A percentile compares a stretch with the other conserved stretches of the same genome.
phyloP scores from a whole-genome alignment of 2,113 vertebrate genomes.

The Hydropotes inermis region DNA sequence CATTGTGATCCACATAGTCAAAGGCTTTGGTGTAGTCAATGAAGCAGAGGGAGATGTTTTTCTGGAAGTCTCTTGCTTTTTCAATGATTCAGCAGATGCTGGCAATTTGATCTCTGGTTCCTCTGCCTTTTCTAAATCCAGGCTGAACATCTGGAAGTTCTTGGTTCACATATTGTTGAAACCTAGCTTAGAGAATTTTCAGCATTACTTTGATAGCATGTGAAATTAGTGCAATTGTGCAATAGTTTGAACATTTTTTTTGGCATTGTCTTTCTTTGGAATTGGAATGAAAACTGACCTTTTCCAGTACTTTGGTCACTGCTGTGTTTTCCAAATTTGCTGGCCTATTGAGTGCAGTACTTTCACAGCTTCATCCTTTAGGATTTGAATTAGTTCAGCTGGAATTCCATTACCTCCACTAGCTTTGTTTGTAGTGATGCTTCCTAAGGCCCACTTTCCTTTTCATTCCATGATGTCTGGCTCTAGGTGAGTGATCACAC shows the following conservation, averaged over 20 bases:
- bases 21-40: rapidly evolving
- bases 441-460: neutral
- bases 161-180: neutral
- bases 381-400: neutral
- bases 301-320: neutral
- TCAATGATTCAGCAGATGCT: neutral
- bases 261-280: neutral
- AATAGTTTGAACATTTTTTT: neutral
- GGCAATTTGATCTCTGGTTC: neutral
- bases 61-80: neutral
- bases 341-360: neutral
- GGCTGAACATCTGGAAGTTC: neutral
- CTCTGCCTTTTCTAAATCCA: neutral
- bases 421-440: neutral
- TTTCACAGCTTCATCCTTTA: neutral
- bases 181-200: neutral
- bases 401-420: neutral
- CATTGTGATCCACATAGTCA: neutral
- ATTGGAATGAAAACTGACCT: neutral
- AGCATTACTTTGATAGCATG: neutral
- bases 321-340: neutral
- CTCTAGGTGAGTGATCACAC: neutral
- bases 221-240: neutral
- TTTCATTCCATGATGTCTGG: neutral
- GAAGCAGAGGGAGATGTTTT: neutral